Evolutionary conservation across 2,113 vertebrate species (phyloP).

Genomic region (Brienomyrus longianalis): DNA sequence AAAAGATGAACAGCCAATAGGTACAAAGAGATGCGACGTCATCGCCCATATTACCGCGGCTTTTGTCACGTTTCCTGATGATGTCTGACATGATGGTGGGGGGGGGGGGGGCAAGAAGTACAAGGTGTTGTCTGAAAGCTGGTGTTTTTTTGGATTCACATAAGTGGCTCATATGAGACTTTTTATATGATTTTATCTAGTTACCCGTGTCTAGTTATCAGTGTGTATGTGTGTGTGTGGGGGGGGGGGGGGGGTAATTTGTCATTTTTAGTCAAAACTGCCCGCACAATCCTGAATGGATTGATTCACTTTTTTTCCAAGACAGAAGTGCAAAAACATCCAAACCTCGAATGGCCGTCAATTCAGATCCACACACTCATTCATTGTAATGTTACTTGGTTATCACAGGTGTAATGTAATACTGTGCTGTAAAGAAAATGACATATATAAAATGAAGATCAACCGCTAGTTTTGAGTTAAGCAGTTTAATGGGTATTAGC

Average conservation of each 20-base stretch:
- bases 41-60: neutral
- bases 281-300: neutral
- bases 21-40: neutral
- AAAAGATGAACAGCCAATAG: neutral
- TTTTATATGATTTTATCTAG: neutral
- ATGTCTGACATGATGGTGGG: neutral
- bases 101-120: neutral
- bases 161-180: neutral
- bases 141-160: neutral
- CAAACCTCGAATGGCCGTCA: neutral
- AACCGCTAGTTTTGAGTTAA: neutral
- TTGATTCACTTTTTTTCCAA: neutral
- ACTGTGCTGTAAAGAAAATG: neutral
- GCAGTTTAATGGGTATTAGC: neutral
- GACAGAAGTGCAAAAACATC: neutral
- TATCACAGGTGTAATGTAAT: neutral
- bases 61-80: neutral
- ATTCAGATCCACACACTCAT: neutral
- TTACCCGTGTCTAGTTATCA: neutral
- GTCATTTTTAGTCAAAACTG: neutral
- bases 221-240: neutral
- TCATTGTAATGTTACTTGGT: neutral
- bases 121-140: neutral
- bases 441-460: neutral
- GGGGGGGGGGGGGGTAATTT: neutral